Percentiles rank a stretch among this genome's conserved stretches.
Evolutionary conservation across 2,113 vertebrate species (phyloP).

Genomic region (Heterochromis multidens): DNA sequence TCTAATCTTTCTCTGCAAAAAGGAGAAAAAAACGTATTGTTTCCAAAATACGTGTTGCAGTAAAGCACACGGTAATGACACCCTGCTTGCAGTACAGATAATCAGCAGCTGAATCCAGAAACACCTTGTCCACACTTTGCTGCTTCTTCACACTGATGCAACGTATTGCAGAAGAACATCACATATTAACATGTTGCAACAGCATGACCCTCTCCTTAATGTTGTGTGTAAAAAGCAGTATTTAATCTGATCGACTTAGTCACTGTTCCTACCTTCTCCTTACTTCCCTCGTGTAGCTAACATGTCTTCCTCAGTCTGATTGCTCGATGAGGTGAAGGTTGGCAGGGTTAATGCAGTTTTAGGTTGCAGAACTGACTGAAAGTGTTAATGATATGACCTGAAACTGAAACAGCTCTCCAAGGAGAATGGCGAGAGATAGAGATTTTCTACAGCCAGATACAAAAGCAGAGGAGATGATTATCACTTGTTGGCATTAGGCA

Average conservation of each 20-base stretch:
- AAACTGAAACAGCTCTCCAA: slow-evolving; percentile 20
- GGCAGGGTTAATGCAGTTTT: slow-evolving; percentile 29
- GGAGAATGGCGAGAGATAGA: background rate
- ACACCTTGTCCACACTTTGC: background rate
- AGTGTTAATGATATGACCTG: slow-evolving; percentile 45
- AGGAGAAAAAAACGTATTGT: background rate
- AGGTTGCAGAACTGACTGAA: background rate
- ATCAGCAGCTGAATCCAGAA: background rate
- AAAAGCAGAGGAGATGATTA: slow-evolving; percentile 33
- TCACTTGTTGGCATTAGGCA: slow-evolving; percentile 30
- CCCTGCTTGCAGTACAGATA: no score
- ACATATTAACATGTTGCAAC: background rate
- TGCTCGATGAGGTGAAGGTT: background rate
- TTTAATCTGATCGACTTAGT: background rate
- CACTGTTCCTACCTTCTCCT: background rate
- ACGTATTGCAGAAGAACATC: background rate
- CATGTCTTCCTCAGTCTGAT: background rate
- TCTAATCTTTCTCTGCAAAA: background rate
- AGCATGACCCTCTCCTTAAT: background rate
- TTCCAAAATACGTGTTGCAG: background rate
- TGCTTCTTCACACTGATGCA: background rate
- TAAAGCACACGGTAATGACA: background rate
- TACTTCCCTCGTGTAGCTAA: background rate
- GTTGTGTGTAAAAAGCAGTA: background rate
- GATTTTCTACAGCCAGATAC: slow-evolving; percentile 2